Conservation (phyloP, 2,888 invertebrate species). For the Eudasyphora cyanicolor region DNA sequence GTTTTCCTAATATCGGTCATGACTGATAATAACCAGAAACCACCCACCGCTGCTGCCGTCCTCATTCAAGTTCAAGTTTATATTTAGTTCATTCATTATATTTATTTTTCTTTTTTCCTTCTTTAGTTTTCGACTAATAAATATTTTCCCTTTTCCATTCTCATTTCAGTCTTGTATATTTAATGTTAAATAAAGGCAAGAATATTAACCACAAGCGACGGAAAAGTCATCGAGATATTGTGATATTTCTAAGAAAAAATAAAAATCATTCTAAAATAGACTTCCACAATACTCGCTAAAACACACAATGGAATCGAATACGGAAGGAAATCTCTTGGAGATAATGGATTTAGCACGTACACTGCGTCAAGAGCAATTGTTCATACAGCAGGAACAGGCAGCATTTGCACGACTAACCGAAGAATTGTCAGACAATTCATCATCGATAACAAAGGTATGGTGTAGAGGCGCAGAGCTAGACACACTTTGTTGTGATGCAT, state of each 20-base stretch:
- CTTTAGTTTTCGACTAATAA: background rate
- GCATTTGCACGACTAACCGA: constrained; percentile 89
- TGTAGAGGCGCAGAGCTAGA: no score
- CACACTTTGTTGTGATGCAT: background rate
- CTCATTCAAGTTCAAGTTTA: constrained; percentile 52
- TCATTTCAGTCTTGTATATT: constrained; percentile 42
- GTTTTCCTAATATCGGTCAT: constrained; percentile 8
- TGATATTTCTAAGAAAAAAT: constrained; percentile 15
- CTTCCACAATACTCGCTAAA: no score
- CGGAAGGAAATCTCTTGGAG: constrained; percentile 79
- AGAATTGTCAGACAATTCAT: constrained; percentile 83
- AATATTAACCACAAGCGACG: background rate
- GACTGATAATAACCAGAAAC: constrained; percentile 1
- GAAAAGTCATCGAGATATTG: background rate
- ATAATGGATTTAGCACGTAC: constrained; percentile 80
- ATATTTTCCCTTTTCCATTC: constrained; percentile 25
- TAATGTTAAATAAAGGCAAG: constrained; percentile 32
- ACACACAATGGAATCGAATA: constrained; percentile 75
- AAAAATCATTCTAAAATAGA: constrained; percentile 3
- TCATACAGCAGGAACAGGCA: constrained; percentile 91
- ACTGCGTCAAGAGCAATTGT: constrained; percentile 87
- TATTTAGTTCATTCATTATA: background rate
- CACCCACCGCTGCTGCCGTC: background rate
- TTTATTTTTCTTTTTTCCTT: background rate
- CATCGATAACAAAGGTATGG: constrained; percentile 81